Base-by-base conservation (phyloP, 2,113 vertebrate genomes). In the Scortum barcoo region DNA sequence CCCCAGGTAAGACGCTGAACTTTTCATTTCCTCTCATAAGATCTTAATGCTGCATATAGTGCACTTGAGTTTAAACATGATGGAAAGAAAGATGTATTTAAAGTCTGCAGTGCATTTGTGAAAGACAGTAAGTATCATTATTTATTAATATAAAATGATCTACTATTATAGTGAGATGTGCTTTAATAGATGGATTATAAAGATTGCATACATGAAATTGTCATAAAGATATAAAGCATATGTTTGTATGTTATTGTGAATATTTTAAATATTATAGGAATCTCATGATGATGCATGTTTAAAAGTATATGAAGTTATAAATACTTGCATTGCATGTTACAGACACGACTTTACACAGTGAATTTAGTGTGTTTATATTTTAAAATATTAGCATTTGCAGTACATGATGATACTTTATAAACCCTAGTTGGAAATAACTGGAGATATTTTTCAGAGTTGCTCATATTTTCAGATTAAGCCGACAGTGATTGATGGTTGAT, bases 1-100 rank as follows among this genome's bases (percentile, higher is more conserved):
- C 72, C 17, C 26, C 60, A 72, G 85, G 85, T 83, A 72, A 50
- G 85, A 48, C 1, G 60, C 19, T 62, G 0, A 24, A 66, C 22
- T 30, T 38, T 5, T 33, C 28, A 12, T 17, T n/a, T 50, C 13
- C n/a, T 28, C 5, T 8, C 4, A 1, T 4, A 0, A 36, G 3
- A 26, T 53, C 6, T 58, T 7, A 46, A 56, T 17, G 1, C 33
- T 40, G 36, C 22, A 26, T n/a, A 53, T 7, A 30, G 2, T 16
- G 14, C 16, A 26, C 36, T 40, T 56, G 13, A 57, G 2, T 16
- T 30, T 20, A 8, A 5, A 36, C 20, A 61, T 50, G 17, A 30
- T 65, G 38, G 17, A 26, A 28, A 26, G 22, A 61, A 9, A 53
- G 10, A 22, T 53, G 42, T 19, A 19, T 30, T 28, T 7, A 17